Base-by-base conservation (phyloP, 2,113 vertebrate species). In the Rhea pennata region DNA sequence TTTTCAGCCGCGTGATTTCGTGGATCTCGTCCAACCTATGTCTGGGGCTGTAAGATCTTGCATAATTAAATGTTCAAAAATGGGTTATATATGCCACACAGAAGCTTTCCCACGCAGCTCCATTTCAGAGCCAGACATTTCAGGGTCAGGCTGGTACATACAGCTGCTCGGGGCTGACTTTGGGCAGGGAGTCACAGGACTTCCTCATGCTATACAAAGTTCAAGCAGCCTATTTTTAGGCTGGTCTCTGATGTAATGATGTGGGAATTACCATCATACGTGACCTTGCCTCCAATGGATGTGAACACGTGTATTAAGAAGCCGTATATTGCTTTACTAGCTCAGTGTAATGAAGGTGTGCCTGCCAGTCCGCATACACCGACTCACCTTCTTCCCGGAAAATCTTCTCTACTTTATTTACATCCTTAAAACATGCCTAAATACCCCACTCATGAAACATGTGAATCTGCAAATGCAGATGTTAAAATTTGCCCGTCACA, bases 71-170 rank as follows among this genome's bases (percentile, higher is more conserved):
- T 75, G 39, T 84, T 17, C 33, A 29, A n/a, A 65, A 14, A 19
- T 0, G 0, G 0, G 5, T 73, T 1, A 0, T 69, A 19, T 21
- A 44, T 50, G 84, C 58, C 23, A 44, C 2, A 3, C 16, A 51
- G 56, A 31, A 44, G 1, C 3, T 62, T 88, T 76, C 31, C 16
- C 42, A 81, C 3, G 16, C 44, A 64, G 17, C 27, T 88, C 26
- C 1, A 7, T 76, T 92, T 90, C 84, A 83, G 39, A 40, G 26
- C 13, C 15, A 69, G 71, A 10, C 36, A 8, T 78, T 88, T 78
- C 58, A 78, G n/a, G 31, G 48, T 73, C 76, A 73, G 50, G 58
- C 22, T 70, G n/a, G 44, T 66, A 62, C 10, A 81, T 36, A 59
- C 0, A 5, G 53, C 58, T 87, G 65, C n/a, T 1, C 1, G 9